A percentile compares a stretch with the other conserved stretches of the same genome.
Conservation (phyloP, 2,113 vertebrate species). For the Rhinolophus sinicus region DNA sequence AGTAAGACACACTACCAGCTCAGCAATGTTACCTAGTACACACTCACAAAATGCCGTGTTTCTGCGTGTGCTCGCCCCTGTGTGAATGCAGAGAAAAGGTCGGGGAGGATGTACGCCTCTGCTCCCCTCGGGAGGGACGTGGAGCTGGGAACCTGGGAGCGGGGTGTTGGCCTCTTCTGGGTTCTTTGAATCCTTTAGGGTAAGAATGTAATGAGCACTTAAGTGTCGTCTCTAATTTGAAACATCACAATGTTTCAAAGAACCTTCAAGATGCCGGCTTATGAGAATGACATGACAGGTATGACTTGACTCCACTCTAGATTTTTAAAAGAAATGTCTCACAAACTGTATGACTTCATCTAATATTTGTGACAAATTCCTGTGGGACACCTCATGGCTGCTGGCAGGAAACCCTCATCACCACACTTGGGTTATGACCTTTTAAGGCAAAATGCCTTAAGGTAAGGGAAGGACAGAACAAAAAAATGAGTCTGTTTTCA, state of each 20-base stretch:
- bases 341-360: neutral
- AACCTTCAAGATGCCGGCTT: neutral
- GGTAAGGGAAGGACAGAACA: neutral
- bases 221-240: neutral
- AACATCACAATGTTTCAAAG: neutral
- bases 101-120: neutral
- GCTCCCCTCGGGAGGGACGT: neutral
- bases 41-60: neutral
- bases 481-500: neutral
- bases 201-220: neutral
- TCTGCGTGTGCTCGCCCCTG: too few species aligned
- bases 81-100: neutral
- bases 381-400: neutral
- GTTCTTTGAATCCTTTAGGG: neutral
- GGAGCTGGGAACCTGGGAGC: rapidly evolving
- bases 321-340: neutral
- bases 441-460: neutral
- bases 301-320: neutral
- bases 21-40: neutral
- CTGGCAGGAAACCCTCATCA: too few species aligned
- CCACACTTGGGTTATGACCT: neutral
- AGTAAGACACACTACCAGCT: neutral
- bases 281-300: neutral
- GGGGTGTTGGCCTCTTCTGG: neutral
- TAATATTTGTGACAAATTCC: neutral